These are phyloP conservation scores for Tangara arthus DNA, from an alignment of 2,797 vertebrate genomes.

Conservation along the genomic window DNA sequence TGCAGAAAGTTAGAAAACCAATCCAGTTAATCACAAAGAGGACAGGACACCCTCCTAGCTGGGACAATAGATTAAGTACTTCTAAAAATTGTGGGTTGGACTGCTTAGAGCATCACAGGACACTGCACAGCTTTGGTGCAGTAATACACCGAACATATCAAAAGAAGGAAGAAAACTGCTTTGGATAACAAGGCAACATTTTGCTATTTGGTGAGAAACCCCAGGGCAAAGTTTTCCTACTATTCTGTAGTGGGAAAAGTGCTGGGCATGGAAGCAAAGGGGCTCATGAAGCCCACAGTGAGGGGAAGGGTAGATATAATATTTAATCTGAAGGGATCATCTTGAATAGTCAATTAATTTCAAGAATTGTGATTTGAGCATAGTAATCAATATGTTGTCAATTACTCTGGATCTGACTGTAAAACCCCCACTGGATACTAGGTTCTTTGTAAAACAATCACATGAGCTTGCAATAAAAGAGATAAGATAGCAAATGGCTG, in stretches of 20 bases:
- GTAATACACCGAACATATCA: background rate
- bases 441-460: background rate
- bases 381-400: background rate
- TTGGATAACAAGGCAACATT: background rate
- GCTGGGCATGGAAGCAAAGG: background rate
- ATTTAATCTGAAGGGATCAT: background rate
- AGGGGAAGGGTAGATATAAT: background rate
- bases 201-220: background rate
- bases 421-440: background rate
- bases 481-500: background rate
- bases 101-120: background rate
- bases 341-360: background rate
- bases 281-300: background rate
- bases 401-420: background rate
- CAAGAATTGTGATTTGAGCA: background rate
- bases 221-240: background rate
- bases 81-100: background rate
- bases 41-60: background rate
- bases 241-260: background rate
- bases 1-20: background rate
- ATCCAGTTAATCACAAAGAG: background rate
- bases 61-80: background rate
- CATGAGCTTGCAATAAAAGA: background rate
- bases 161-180: background rate
- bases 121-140: background rate